phyloP scores from a whole-genome alignment of 1,140 invertebrate species.

The Saccostrea cuccullata region DNA sequence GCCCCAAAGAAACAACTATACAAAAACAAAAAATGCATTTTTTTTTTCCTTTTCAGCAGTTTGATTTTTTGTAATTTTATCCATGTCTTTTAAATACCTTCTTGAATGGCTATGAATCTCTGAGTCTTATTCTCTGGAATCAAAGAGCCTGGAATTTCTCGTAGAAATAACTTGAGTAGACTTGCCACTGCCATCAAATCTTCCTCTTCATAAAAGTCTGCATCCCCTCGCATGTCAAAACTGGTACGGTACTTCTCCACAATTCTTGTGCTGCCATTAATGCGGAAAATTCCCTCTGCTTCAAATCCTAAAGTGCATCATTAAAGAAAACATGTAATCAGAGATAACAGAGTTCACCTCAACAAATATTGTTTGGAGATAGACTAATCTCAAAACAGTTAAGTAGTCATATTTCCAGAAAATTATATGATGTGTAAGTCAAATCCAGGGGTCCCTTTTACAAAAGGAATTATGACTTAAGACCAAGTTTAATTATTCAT shows the following conservation, averaged over 20 bases:
- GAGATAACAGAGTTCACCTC: too few relatives aligned
- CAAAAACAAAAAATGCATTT: too few relatives aligned
- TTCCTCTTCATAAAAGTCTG: conserved; percentile 74
- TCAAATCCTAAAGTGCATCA: conserved; percentile 62
- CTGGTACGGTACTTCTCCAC: conserved; percentile 77
- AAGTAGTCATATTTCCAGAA: too few relatives aligned
- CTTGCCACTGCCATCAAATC: conserved; percentile 78
- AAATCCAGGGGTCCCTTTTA: too few relatives aligned
- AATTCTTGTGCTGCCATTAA: conserved; percentile 76
- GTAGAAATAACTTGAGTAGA: conserved; percentile 78
- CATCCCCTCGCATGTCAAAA: conserved; percentile 78
- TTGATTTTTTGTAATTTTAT: too few relatives aligned
- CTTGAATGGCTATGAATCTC: conserved; percentile 67
- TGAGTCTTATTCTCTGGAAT: conserved; percentile 75
- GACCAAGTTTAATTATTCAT: too few relatives aligned
- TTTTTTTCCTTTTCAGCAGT: too few relatives aligned
- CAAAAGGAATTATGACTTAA: too few relatives aligned
- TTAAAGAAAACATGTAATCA: not conserved
- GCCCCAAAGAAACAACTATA: too few relatives aligned
- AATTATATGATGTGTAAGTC: too few relatives aligned
- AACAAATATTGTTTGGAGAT: too few relatives aligned
- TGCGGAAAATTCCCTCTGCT: conserved; percentile 78
- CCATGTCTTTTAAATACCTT: conserved; percentile 60
- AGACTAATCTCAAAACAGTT: too few relatives aligned
- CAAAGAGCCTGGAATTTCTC: conserved; percentile 78